Conservation (phyloP, 2,888 invertebrate genomes). For the Heliconius sara region DNA sequence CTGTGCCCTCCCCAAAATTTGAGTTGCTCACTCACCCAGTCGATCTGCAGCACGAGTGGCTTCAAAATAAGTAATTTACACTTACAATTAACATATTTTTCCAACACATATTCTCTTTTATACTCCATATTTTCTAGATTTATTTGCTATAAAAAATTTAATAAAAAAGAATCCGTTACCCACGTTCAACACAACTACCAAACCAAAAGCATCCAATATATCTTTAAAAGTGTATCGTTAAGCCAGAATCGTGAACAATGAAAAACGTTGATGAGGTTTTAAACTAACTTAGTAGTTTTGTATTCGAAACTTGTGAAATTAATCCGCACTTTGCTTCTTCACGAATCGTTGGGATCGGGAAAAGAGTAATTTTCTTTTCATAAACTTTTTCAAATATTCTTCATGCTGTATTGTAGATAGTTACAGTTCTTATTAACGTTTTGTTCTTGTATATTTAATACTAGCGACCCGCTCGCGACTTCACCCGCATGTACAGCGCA, state of each 20-base stretch:
- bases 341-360: constrained; percentile 29
- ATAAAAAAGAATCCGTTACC: neutral
- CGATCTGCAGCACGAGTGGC: too few relatives aligned
- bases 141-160: neutral
- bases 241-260: constrained; percentile 25
- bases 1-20: too few relatives aligned
- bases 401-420: constrained; percentile 11
- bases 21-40: too few relatives aligned
- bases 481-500: neutral
- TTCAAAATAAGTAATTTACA: too few relatives aligned
- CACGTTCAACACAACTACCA: neutral
- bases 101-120: too few relatives aligned
- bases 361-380: constrained; percentile 26
- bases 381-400: constrained; percentile 20
- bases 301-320: constrained; percentile 30
- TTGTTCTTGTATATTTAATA: neutral
- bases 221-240: constrained; percentile 25
- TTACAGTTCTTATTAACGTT: constrained; percentile 4
- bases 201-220: neutral
- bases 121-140: too few relatives aligned
- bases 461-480: neutral
- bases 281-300: constrained; percentile 31
- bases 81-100: too few relatives aligned
- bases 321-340: constrained; percentile 29
- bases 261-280: constrained; percentile 32